A percentile compares a stretch with the other conserved stretches of the same genome.
Conservation (phyloP, 2,888 invertebrate genomes). For the Gisinianus flammeolus region DNA sequence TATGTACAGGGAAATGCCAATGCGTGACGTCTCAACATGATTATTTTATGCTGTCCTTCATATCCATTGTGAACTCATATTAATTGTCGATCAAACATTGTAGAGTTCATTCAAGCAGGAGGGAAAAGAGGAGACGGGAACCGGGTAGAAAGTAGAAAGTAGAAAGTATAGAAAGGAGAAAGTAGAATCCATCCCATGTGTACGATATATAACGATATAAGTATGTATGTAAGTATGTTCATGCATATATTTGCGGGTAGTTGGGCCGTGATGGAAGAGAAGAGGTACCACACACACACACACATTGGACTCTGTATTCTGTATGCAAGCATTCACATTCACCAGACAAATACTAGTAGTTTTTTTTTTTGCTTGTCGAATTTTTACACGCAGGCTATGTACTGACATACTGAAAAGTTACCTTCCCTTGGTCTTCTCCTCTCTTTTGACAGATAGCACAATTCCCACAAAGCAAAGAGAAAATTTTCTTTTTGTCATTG, state of each 20-base stretch:
- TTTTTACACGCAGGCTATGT: neutral
- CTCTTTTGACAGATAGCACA: slow-evolving; percentile 5
- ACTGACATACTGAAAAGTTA: neutral
- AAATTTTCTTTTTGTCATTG: slow-evolving; percentile 23
- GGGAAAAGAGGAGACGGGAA: neutral
- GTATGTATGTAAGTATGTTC: neutral
- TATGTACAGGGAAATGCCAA: neutral
- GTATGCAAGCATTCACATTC: neutral
- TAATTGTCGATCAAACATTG: slow-evolving; percentile 38
- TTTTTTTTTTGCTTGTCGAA: neutral
- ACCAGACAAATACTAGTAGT: too few relatives aligned
- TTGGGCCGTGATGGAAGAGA: neutral
- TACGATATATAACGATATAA: neutral
- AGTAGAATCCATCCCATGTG: neutral
- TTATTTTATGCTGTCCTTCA: slow-evolving; percentile 37
- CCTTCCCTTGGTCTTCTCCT: neutral
- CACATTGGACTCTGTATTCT: neutral
- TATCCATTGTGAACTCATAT: slow-evolving; percentile 34
- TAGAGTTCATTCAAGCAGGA: neutral
- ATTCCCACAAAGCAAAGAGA: neutral
- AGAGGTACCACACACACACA: neutral
- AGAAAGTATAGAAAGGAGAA: neutral
- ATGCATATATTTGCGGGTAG: neutral
- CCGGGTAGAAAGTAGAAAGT: neutral
- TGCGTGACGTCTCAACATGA: slow-evolving; percentile 32